phyloP scores from a whole-genome alignment of 2,888 invertebrate genomes.

The Ennomos quercinarius region DNA sequence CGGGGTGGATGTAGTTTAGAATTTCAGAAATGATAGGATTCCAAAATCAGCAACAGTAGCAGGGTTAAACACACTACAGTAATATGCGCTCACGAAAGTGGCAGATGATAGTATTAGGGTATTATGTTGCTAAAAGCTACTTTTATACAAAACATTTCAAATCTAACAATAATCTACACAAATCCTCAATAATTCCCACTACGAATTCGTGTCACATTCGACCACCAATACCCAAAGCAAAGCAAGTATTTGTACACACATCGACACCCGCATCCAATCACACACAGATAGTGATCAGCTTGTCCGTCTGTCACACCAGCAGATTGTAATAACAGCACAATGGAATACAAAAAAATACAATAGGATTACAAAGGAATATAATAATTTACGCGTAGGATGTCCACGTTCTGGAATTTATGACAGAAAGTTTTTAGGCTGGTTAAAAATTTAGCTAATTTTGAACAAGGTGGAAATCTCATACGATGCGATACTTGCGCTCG shows the following conservation, averaged over 20 bases:
- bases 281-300: constrained; percentile 59
- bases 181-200: constrained; percentile 22
- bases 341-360: constrained; percentile 42
- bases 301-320: constrained; percentile 45
- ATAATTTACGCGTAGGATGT: constrained; percentile 15
- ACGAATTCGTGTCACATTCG: constrained; percentile 32
- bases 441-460: background rate
- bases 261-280: constrained; percentile 67
- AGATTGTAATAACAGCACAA: constrained; percentile 59
- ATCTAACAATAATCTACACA: constrained; percentile 8
- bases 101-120: too few species aligned
- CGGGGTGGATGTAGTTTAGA: constrained; percentile 2
- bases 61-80: too few species aligned
- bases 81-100: too few species aligned
- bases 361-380: constrained; percentile 29
- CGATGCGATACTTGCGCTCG: too few species aligned
- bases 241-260: constrained; percentile 29
- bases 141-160: too few species aligned
- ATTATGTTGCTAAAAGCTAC: too few species aligned
- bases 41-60: background rate
- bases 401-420: background rate
- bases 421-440: too few species aligned
- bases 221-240: constrained; percentile 36
- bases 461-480: too few species aligned
- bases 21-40: constrained; percentile 1